Evolutionary conservation across 1,140 invertebrate species (phyloP).

Genomic region (Aethina tumida): DNA sequence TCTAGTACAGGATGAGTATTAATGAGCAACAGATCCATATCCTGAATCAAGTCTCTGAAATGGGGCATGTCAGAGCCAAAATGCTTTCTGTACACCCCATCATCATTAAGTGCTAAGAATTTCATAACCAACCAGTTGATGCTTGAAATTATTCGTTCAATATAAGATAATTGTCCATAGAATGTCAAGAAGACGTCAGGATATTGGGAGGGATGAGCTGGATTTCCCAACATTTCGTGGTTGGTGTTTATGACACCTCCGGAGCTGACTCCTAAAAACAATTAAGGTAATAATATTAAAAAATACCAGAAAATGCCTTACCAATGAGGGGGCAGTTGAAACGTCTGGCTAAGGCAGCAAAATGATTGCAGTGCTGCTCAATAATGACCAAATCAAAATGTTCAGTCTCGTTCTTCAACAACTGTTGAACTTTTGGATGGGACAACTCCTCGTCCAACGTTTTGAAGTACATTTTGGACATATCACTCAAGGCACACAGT

Average conservation of each 20-base stretch:
- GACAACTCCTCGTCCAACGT: constrained; percentile 9
- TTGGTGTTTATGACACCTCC: constrained; percentile 25
- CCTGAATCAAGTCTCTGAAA: constrained; percentile 37
- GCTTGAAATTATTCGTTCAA: constrained; percentile 2
- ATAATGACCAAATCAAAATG: constrained; percentile 30
- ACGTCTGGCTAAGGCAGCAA: constrained; percentile 18
- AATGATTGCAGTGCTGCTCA: constrained; percentile 20
- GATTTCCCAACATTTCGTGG: constrained; percentile 7
- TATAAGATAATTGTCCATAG: background rate
- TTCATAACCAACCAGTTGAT: background rate
- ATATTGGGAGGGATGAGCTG: constrained; percentile 3
- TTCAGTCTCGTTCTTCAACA: constrained; percentile 24
- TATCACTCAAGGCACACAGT: too few relatives aligned
- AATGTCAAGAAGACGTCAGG: constrained; percentile 7
- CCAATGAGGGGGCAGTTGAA: constrained; percentile 27
- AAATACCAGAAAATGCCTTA: constrained; percentile 14
- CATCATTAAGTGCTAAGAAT: constrained; percentile 7
- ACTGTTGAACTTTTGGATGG: constrained; percentile 29
- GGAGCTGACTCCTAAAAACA: too few relatives aligned
- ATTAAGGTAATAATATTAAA: constrained; percentile 6
- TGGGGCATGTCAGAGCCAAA: constrained; percentile 35
- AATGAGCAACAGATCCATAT: constrained; percentile 42
- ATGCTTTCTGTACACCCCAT: constrained; percentile 26
- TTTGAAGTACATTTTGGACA: too few relatives aligned
- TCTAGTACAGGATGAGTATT: constrained; percentile 39